Evolutionary conservation across 2,888 invertebrate species (phyloP).

Genomic region (Osmoderma eremita): DNA sequence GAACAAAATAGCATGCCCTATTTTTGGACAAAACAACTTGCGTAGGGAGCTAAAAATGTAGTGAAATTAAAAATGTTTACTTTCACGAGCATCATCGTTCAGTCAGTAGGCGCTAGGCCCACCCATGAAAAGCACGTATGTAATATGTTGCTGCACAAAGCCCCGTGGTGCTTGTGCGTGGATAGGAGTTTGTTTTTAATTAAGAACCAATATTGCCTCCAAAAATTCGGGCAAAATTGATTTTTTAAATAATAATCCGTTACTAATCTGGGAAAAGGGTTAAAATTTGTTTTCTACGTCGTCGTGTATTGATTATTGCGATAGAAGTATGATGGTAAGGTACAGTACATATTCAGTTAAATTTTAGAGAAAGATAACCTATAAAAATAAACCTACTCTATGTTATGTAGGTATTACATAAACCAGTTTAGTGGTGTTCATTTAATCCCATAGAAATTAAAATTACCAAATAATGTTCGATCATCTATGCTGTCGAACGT

Average conservation of each 20-base stretch:
- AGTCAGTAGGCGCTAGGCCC: not conserved
- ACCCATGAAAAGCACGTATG: conserved; percentile 1
- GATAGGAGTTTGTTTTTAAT: conserved; percentile 20
- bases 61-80: conserved; percentile 30
- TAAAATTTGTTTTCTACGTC: too few relatives aligned
- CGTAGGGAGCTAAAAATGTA: conserved; percentile 29
- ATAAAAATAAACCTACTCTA: too few relatives aligned
- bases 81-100: conserved; percentile 5
- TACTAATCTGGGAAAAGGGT: not conserved
- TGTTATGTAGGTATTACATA: too few relatives aligned
- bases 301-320: too few relatives aligned
- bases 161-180: not conserved
- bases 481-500: too few relatives aligned
- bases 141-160: not conserved
- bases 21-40: conserved; percentile 31
- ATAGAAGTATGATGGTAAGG: too few relatives aligned
- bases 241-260: not conserved
- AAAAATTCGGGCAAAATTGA: not conserved
- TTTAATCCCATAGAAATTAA: too few relatives aligned
- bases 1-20: conserved; percentile 30
- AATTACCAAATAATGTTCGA: too few relatives aligned
- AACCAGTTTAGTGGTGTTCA: too few relatives aligned
- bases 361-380: too few relatives aligned
- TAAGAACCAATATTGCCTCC: not conserved
- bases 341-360: too few relatives aligned